phyloP scores from a whole-genome alignment of 2,888 invertebrate genomes.

The Lithophane semibrunnea region DNA sequence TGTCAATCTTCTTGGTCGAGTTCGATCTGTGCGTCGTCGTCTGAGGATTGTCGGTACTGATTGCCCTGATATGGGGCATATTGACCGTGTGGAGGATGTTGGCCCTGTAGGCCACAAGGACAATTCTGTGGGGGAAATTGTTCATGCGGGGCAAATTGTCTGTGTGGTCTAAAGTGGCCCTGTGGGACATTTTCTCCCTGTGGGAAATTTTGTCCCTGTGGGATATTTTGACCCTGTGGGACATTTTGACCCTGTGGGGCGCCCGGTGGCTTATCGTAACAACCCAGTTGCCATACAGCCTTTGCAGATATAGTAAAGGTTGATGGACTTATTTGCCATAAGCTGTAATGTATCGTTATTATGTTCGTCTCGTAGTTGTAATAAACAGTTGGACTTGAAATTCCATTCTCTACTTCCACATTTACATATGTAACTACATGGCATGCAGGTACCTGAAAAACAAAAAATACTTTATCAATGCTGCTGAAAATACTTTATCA shows the following conservation, averaged over 20 bases:
- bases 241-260: not conserved
- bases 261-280: not conserved
- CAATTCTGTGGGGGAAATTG: not conserved
- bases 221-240: not conserved
- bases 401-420: conserved; percentile 54
- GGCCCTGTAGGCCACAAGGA: too few relatives aligned
- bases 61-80: too few relatives aligned
- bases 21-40: not conserved
- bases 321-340: conserved; percentile 56
- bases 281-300: conserved; percentile 14
- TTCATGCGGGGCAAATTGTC: not conserved
- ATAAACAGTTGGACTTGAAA: conserved; percentile 59
- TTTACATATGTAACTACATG: conserved; percentile 42
- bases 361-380: conserved; percentile 34
- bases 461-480: not conserved
- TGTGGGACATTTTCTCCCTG: not conserved
- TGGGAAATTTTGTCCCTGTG: not conserved
- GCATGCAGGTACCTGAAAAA: conserved; percentile 49
- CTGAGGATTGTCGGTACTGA: not conserved
- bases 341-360: conserved; percentile 57
- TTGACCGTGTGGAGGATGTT: not conserved
- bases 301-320: conserved; percentile 57
- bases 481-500: too few relatives aligned
- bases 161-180: too few relatives aligned
- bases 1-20: not conserved